Conservation (phyloP, 2,797 vertebrate genomes). For the Ispidina lecontei region DNA sequence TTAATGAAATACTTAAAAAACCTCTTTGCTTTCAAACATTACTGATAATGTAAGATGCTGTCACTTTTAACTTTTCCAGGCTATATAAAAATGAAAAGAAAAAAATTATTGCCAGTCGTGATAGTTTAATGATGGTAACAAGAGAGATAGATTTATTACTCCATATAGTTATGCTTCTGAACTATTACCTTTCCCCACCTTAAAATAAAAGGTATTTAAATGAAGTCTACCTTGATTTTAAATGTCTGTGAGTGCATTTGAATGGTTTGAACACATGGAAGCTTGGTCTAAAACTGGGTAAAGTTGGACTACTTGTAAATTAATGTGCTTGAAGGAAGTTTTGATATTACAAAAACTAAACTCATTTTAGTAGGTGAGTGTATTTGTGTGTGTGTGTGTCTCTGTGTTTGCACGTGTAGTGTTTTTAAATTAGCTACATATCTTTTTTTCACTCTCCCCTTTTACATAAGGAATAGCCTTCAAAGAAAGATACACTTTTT, state of each 20-base stretch:
- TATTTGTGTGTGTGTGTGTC: not conserved
- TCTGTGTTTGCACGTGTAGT: not conserved
- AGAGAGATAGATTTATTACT: not conserved
- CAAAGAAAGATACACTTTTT: conserved; percentile 12
- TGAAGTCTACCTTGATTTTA: not conserved
- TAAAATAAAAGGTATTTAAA: conserved; percentile 32
- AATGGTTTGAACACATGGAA: not conserved
- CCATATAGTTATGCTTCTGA: not conserved
- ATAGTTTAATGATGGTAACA: conserved; percentile 31
- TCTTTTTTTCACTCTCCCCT: not conserved
- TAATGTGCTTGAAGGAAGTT: not conserved
- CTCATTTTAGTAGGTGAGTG: not conserved
- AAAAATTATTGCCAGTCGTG: not conserved
- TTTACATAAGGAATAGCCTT: conserved; percentile 20
- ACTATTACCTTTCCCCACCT: not conserved
- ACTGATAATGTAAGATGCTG: not conserved
- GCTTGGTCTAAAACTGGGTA: not conserved
- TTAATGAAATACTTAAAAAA: not conserved
- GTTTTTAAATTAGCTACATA: not conserved
- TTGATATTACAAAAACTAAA: not conserved
- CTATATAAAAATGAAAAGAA: not conserved
- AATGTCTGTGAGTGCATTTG: not conserved
- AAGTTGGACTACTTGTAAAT: not conserved
- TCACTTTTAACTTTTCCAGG: not conserved
- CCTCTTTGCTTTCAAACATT: not conserved